Conservation (phyloP, 1,140 invertebrate species). For the Heliconius hewitsoni region DNA sequence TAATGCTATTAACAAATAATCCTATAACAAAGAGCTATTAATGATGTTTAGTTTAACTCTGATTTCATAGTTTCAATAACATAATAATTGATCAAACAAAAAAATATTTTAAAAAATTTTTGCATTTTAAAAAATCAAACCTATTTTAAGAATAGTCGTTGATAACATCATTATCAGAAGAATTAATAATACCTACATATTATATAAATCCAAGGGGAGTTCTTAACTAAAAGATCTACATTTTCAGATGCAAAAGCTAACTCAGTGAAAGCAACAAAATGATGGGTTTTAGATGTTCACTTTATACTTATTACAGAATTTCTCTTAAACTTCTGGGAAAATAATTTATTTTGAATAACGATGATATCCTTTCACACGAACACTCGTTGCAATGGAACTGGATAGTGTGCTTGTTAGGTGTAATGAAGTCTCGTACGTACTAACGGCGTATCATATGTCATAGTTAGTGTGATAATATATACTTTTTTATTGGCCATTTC, state of each 20-base stretch:
- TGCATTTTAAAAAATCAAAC: no score
- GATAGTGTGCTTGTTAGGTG: conserved; percentile 33
- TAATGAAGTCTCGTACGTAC: conserved; percentile 17
- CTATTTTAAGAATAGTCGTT: not conserved
- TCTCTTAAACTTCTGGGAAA: conserved; percentile 51
- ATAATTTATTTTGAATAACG: conserved; percentile 43
- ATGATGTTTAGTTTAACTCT: no score
- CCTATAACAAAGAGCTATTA: no score
- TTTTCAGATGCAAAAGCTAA: conserved; percentile 46
- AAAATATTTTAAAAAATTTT: no score
- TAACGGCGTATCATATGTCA: conserved; percentile 14
- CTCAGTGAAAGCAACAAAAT: conserved; percentile 58
- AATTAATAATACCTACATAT: no score
- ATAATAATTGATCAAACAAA: no score
- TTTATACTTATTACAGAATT: conserved; percentile 56
- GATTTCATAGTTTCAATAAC: no score
- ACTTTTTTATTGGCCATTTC: not conserved
- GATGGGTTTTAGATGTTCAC: conserved; percentile 54
- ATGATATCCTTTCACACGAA: conserved; percentile 38
- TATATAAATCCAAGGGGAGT: conserved; percentile 14
- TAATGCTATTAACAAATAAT: no score
- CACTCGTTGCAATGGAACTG: conserved; percentile 29
- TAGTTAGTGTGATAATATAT: conserved; percentile 6
- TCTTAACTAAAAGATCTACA: conserved; percentile 44
- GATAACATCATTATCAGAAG: no score